Conservation (phyloP, 2,797 vertebrate genomes). For the Thaleichthys pacificus region DNA sequence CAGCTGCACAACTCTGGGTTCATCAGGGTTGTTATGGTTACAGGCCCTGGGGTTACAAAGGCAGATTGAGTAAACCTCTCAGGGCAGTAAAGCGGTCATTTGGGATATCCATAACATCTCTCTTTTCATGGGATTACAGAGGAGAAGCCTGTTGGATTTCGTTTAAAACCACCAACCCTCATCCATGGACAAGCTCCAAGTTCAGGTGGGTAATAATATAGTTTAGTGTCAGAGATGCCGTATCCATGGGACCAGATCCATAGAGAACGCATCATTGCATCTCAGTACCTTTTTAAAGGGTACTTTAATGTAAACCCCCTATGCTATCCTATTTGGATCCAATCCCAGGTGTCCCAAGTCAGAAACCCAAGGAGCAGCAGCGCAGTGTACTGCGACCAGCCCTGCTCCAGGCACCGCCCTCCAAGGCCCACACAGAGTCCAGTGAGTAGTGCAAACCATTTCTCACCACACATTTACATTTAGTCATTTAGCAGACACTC, state of each 20-base stretch:
- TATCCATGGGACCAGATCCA: too few relatives aligned
- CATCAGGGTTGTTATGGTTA: constrained; percentile 42
- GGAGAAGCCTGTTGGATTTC: constrained; percentile 94
- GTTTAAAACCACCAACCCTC: constrained; percentile 95
- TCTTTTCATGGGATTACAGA: constrained; percentile 68
- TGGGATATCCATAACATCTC: constrained; percentile 3
- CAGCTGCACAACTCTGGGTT: constrained; percentile 20
- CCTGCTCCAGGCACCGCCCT: constrained; percentile 89
- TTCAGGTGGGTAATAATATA: constrained; percentile 77
- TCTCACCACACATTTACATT: constrained; percentile 21
- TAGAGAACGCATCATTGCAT: background rate
- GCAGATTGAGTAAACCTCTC: constrained; percentile 23
- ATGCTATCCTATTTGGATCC: constrained; percentile 9
- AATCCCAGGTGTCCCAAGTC: constrained; percentile 89
- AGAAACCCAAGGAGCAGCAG: constrained; percentile 98
- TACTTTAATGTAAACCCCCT: too few relatives aligned
- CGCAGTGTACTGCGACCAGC: constrained; percentile 96
- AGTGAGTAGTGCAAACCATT: constrained; percentile 71
- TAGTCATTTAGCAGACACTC: too few relatives aligned
- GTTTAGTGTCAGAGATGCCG: background rate
- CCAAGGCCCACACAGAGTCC: constrained; percentile 85
- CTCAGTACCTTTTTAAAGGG: background rate
- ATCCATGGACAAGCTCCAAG: constrained; percentile 98
- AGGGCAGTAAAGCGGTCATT: constrained; percentile 20
- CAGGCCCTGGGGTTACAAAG: constrained; percentile 32